Evolutionary conservation across 2,888 invertebrate genomes (phyloP).

Genomic region (Trachelus tabidus): DNA sequence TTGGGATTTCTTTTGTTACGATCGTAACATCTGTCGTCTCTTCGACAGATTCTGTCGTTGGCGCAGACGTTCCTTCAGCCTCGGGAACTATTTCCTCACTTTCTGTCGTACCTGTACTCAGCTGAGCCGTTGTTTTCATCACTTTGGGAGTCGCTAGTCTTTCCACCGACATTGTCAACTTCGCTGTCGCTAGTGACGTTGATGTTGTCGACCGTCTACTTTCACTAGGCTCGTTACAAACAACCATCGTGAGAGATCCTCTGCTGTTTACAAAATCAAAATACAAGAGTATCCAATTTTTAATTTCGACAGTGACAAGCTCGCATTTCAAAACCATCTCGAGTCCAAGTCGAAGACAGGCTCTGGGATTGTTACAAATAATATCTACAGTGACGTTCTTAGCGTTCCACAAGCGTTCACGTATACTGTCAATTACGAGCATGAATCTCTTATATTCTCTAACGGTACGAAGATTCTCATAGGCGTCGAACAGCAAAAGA

Average conservation of each 20-base stretch:
- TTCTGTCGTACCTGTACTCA: too few species aligned
- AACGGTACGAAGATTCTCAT: constrained; percentile 29
- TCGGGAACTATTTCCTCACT: too few species aligned
- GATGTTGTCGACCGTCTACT: too few species aligned
- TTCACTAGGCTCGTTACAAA: background rate
- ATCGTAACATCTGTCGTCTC: background rate
- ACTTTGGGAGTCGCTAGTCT: too few species aligned
- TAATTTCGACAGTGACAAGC: constrained; percentile 16
- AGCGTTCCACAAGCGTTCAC: constrained; percentile 19
- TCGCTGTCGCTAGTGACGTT: too few species aligned
- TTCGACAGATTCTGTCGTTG: too few species aligned
- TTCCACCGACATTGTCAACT: too few species aligned
- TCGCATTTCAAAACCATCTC: constrained; percentile 26
- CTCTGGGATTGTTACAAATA: constrained; percentile 34
- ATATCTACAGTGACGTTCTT: constrained; percentile 32
- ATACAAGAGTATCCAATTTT: constrained; percentile 18
- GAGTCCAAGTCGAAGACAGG: constrained; percentile 34
- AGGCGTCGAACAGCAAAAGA: constrained; percentile 31
- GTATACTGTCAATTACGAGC: constrained; percentile 17
- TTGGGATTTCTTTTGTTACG: background rate
- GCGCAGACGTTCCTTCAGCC: too few species aligned
- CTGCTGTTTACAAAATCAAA: background rate
- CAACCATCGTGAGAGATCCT: background rate
- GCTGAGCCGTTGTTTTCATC: too few species aligned
- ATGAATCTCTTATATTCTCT: constrained; percentile 16